Evolutionary conservation across 2,888 invertebrate genomes (phyloP), one percentile per base, ranked within the genome.

Genomic region (Stegana nigrithorax): DNA sequence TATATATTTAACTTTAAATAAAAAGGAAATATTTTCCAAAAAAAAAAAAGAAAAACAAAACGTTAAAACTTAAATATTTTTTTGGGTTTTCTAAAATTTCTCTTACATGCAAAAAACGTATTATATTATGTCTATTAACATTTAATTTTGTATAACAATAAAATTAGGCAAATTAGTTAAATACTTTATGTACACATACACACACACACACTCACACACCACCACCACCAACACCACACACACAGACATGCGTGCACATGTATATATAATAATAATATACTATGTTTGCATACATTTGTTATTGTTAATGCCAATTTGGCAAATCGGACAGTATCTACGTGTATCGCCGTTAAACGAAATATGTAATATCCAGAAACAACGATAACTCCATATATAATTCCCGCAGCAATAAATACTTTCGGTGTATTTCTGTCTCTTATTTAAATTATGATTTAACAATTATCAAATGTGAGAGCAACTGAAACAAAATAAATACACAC

Each of bases 401-500:
- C n/a, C 17, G 6, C 39, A 39, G 39, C 39, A 39, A 39, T 5
- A 2, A 32, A 39, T 39, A 39, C 17, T 39, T 39, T 14, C 17
- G 39, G 36, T 36, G 36, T 36, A 36, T 36, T 3, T 36, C 10
- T n/a, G n/a, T n/a, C n/a, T n/a, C 10, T 32, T 32, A n/a, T 32
- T 32, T 5, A 39, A n/a, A 4, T 39, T n/a, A n/a, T 10, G 6
- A 14, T 39, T 29, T 6, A 29, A 29, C 6, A 29, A n/a, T n/a
- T n/a, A n/a, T n/a, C n/a, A 29, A 29, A 29, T 29, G 29, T 29
- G 29, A 29, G 29, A 29, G 6, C 29, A 29, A 39, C 5, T 39
- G 17, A 36, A 39, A 39, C 17, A 17, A 39, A 39, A 39, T 39
- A 39, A n/a, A 39, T 64, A 63, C 55, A 58, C 14, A 26, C 61